Percentiles rank a stretch among this genome's conserved stretches.
These are phyloP conservation scores for Cosmorhoe ocellata DNA, from an alignment of 2,888 invertebrate species.

Conservation along the genomic window DNA sequence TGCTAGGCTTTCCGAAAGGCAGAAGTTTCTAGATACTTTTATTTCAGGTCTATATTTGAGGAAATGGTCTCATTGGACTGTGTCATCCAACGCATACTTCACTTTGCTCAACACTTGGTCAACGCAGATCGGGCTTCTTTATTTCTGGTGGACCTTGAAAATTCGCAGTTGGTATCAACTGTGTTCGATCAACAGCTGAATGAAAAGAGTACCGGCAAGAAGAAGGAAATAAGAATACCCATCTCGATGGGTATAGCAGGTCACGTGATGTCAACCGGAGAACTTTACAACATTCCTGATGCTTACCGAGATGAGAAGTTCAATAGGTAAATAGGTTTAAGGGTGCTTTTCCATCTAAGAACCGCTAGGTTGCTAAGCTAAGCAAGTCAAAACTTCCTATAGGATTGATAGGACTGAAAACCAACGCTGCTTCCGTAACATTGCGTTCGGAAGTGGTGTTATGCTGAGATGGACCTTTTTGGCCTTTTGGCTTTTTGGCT, in stretches of 20 bases:
- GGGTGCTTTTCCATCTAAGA: no score
- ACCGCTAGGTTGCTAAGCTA: no score
- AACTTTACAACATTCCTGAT: slow-evolving; percentile 90
- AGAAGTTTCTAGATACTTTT: no score
- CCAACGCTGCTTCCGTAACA: no score
- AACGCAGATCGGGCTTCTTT: slow-evolving; percentile 92
- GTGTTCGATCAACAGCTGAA: slow-evolving; percentile 87
- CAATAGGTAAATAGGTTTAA: slow-evolving; percentile 83
- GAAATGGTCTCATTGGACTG: slow-evolving; percentile 93
- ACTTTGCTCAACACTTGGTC: slow-evolving; percentile 90
- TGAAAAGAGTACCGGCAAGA: slow-evolving; percentile 50
- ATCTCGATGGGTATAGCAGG: slow-evolving; percentile 91
- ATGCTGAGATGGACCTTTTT: no score
- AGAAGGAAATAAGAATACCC: slow-evolving; percentile 86
- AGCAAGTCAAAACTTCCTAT: no score
- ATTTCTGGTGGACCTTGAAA: slow-evolving; percentile 89
- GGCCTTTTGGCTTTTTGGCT: no score
- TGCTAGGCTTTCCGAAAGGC: no score
- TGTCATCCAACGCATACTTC: slow-evolving; percentile 91
- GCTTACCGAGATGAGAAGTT: slow-evolving; percentile 91
- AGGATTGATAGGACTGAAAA: no score
- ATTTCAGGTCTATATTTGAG: slow-evolving; percentile 91
- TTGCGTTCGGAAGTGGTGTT: no score
- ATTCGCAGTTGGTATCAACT: slow-evolving; percentile 89
- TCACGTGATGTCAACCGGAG: slow-evolving; percentile 90